A percentile compares a stretch with the other conserved stretches of the same genome.
These are phyloP conservation scores for Pristis pectinata DNA, from an alignment of 2,797 vertebrate species.

Conservation along the genomic window DNA sequence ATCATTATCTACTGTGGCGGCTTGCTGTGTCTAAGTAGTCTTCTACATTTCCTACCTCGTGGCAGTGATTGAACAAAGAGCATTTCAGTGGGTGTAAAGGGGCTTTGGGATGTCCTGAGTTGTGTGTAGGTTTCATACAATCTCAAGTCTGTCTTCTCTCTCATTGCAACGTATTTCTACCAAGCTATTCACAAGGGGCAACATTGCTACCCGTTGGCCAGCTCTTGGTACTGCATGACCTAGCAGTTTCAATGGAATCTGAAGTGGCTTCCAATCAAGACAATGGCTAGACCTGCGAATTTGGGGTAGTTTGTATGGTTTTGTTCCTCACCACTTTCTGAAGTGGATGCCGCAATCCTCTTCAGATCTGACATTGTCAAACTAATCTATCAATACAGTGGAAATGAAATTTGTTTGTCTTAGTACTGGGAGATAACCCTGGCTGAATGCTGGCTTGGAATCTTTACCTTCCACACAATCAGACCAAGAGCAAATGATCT, in stretches of 20 bases:
- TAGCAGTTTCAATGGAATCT: neutral
- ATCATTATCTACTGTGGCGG: too few species aligned
- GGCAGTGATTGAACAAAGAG: too few species aligned
- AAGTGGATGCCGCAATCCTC: neutral
- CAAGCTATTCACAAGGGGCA: neutral
- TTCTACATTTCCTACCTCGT: too few species aligned
- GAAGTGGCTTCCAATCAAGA: neutral
- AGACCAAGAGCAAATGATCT: neutral
- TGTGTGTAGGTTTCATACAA: too few species aligned
- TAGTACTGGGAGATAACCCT: neutral
- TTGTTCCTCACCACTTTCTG: neutral
- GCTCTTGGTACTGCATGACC: neutral
- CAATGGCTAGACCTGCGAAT: neutral
- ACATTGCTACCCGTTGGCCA: conserved; percentile 17
- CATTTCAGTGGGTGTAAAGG: too few species aligned
- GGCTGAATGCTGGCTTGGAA: neutral
- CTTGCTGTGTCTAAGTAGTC: too few species aligned
- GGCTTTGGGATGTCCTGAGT: too few species aligned
- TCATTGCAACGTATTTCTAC: neutral
- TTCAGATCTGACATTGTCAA: neutral
- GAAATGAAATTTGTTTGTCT: too few species aligned
- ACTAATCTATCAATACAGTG: neutral
- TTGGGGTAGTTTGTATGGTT: neutral
- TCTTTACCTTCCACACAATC: neutral
- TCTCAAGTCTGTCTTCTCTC: too few species aligned